Evolutionary conservation across 2,113 vertebrate species (phyloP), one percentile per base, ranked within the genome.

Genomic region (Eublepharis macularius): DNA sequence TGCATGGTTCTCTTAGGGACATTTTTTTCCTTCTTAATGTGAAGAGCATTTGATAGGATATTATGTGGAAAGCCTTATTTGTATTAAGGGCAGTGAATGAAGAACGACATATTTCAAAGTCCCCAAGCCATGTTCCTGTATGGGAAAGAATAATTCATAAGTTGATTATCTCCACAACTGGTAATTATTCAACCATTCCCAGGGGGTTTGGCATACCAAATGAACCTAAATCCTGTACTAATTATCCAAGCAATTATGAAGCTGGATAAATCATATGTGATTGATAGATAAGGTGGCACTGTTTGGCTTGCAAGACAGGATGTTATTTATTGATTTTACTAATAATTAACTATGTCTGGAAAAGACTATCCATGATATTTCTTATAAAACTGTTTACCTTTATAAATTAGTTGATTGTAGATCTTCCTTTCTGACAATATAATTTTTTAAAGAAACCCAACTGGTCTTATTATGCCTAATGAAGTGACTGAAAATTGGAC

Each of bases 181-280:
- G 91, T 93, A 93, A 94, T 95, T 95, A 92, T 85, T 86, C 91
- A 91, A 91, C 73, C 85, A 92, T 94, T 94, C 89, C 63, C 72
- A 89, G 93, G 91, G 69, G 90, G 84, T 94, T 92, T 90, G 84
- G 91, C 91, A 85, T 86, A 89, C 60, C 63, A 82, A 87, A 86
- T 92, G 90, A 94, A 93, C 84, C 88, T 84, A 95, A 94, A 91
- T 88, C 88, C 89, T 91, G 43, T 90, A 83, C 91, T 96, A 94
- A 96, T 96, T 95, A 96, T 89, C 92, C 87, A 90, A 90, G 89
- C 92, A 94, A 94, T 95, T 93, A 95, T 93, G 85, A 92, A 91
- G 88, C 94, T 92, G 95, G 91, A 96, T 95, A 94, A 95, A 93
- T 96, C 94, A 94, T 84, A 92, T 78, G 65, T 95, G 94, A 94